A percentile compares a stretch with the other conserved stretches of the same genome.
phyloP scores from a whole-genome alignment of 2,888 invertebrate genomes.

The Itoplectis maculator region DNA sequence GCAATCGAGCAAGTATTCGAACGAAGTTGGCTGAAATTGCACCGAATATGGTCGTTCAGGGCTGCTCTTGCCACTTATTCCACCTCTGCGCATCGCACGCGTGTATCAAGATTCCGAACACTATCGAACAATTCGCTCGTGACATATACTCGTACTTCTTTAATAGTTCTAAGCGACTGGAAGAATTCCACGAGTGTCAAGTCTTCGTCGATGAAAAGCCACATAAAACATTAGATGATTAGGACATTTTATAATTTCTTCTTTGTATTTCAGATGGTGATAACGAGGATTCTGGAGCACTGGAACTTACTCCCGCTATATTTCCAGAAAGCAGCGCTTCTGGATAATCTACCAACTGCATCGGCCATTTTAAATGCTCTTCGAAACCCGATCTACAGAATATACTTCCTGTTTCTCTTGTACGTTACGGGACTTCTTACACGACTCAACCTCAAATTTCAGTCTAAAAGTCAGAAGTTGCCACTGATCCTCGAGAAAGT shows the following conservation, averaged over 20 bases:
- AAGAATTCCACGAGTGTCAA: conserved; percentile 15
- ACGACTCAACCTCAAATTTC: conserved; percentile 35
- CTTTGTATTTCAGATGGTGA: conserved; percentile 21
- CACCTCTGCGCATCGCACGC: conserved; percentile 64
- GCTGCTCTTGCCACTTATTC: conserved; percentile 56
- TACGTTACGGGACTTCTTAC: conserved; percentile 31
- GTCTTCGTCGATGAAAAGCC: conserved; percentile 5
- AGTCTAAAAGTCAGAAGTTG: conserved; percentile 34
- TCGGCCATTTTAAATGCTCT: conserved; percentile 26
- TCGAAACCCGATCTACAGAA: conserved; percentile 22
- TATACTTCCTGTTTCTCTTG: conserved; percentile 20
- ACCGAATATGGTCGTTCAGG: conserved; percentile 54
- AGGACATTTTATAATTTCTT: not conserved
- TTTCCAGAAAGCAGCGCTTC: conserved; percentile 14
- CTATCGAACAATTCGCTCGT: conserved; percentile 61
- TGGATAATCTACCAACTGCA: conserved; percentile 31
- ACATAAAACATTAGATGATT: not conserved
- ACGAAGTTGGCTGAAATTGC: conserved; percentile 36
- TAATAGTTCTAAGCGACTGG: conserved; percentile 57
- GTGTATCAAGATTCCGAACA: conserved; percentile 57
- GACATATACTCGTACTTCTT: conserved; percentile 63
- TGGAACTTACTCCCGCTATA: conserved; percentile 22
- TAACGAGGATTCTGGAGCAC: conserved; percentile 40
- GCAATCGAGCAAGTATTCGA: conserved; percentile 44
- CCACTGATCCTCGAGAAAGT: conserved; percentile 6